Percentiles rank a stretch among this genome's conserved stretches.
Conservation (phyloP, 2,888 invertebrate genomes). For the Trachelus tabidus region DNA sequence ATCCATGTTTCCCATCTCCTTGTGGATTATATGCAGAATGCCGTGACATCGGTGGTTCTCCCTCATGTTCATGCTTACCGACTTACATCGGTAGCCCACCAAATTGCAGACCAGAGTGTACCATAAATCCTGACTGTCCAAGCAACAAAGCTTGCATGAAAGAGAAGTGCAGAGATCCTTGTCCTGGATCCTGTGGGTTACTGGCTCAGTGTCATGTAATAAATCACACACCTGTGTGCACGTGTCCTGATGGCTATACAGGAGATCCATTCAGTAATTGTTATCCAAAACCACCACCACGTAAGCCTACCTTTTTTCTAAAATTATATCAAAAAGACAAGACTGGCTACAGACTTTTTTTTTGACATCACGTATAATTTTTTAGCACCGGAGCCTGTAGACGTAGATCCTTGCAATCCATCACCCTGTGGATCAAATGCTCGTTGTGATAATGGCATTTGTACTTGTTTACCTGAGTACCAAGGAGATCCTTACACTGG, state of each 20-base stretch:
- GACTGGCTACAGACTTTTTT: neutral
- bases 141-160: conserved; percentile 80
- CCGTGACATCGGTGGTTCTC: conserved; percentile 70
- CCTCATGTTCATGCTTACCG: conserved; percentile 75
- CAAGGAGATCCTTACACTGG: conserved; percentile 77
- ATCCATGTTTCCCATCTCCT: conserved; percentile 67
- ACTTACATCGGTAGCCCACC: conserved; percentile 77
- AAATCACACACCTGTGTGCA: conserved; percentile 80
- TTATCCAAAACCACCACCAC: conserved; percentile 54
- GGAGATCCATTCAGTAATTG: conserved; percentile 79
- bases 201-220: conserved; percentile 79
- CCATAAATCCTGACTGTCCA: conserved; percentile 78
- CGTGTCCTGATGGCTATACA: conserved; percentile 75
- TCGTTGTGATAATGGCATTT: conserved; percentile 75
- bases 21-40: conserved; percentile 78
- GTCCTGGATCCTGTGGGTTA: conserved; percentile 80
- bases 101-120: conserved; percentile 71
- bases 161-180: conserved; percentile 82
- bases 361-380: neutral
- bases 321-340: neutral
- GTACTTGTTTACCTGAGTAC: conserved; percentile 79
- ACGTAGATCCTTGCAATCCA: conserved; percentile 70
- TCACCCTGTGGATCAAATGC: conserved; percentile 80
- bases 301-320: conserved; percentile 57
- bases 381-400: conserved; percentile 37